Conservation (phyloP, 2,888 invertebrate genomes). For the Tetranychus truncatus region DNA sequence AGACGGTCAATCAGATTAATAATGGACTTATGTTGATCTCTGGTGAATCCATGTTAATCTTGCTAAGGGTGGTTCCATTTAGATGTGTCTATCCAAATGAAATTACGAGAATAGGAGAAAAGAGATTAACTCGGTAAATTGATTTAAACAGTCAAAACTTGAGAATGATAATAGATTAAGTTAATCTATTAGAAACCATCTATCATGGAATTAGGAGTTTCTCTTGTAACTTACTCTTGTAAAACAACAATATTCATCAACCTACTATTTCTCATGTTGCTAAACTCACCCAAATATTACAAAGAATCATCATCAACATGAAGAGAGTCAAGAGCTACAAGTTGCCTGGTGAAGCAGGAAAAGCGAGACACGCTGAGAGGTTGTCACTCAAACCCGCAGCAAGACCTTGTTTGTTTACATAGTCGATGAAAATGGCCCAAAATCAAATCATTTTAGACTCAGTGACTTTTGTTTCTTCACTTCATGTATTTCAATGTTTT, state of each 20-base stretch:
- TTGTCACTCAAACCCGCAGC: background rate
- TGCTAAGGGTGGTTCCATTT: too few species aligned
- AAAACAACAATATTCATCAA: background rate
- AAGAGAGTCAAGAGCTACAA: background rate
- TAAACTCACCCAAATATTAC: background rate
- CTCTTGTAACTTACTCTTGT: background rate
- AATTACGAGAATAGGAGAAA: background rate
- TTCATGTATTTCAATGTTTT: too few species aligned
- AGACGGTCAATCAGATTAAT: too few species aligned
- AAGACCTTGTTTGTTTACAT: slow-evolving; percentile 1
- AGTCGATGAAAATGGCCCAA: background rate
- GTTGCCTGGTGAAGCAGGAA: too few species aligned
- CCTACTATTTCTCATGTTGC: background rate
- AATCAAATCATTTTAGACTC: background rate
- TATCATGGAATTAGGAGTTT: background rate
- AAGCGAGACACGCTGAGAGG: background rate
- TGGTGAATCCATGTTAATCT: too few species aligned
- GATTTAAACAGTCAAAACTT: background rate
- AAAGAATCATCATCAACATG: background rate
- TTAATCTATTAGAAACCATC: background rate
- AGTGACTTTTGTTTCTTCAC: background rate
- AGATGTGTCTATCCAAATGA: background rate
- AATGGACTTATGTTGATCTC: too few species aligned
- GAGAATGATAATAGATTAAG: background rate
- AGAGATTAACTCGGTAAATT: background rate